Percentiles rank a stretch among this genome's conserved stretches.
Conservation (phyloP, 35 echinoderm and acorn worm species). For the Apostichopus japonicus region DNA sequence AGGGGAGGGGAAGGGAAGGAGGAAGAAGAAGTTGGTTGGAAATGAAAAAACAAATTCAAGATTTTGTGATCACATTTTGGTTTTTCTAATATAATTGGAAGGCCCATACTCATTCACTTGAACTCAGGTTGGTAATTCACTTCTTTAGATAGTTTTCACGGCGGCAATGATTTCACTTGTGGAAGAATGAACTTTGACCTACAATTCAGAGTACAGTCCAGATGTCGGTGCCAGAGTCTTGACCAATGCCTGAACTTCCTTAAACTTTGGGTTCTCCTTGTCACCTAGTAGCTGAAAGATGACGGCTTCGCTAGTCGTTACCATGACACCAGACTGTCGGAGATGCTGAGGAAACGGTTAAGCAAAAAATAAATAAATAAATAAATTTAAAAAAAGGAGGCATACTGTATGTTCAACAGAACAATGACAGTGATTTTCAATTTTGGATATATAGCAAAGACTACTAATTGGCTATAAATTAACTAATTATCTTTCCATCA, state of each 20-base stretch:
- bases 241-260: conserved; percentile 87
- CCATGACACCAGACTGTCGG: conserved; percentile 85
- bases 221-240: conserved; percentile 82
- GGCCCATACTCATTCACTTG: too few species aligned
- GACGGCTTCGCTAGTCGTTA: conserved; percentile 92
- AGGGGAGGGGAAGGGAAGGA: too few species aligned
- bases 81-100: too few species aligned
- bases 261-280: conserved; percentile 91
- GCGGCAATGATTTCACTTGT: neutral
- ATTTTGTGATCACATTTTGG: too few species aligned
- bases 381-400: too few species aligned
- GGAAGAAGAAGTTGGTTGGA: too few species aligned
- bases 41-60: too few species aligned
- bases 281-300: conserved; percentile 95
- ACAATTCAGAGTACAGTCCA: conserved; percentile 72
- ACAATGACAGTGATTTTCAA: too few species aligned
- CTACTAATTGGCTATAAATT: neutral
- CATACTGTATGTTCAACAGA: too few species aligned
- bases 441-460: too few species aligned
- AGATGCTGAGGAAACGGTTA: conserved; percentile 28
- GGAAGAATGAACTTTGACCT: neutral
- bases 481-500: neutral
- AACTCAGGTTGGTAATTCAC: too few species aligned
- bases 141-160: too few species aligned
- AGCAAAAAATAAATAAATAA: neutral